phyloP scores from a whole-genome alignment of 2,797 vertebrate genomes.

The Lophius americanus region DNA sequence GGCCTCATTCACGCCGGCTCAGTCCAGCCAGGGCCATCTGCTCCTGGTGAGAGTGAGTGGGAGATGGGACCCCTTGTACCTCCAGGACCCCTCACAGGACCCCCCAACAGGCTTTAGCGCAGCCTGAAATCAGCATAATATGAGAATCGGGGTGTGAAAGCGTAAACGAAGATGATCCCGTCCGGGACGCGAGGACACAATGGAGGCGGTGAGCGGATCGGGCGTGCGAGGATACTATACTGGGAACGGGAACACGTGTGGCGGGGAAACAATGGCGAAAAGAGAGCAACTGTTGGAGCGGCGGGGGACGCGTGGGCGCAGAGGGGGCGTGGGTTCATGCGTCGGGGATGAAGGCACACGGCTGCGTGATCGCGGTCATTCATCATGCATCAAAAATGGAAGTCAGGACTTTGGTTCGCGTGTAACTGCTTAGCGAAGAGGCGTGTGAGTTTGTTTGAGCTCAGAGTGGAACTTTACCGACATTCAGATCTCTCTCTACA shows the following conservation, averaged over 20 bases:
- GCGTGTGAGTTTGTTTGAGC: slow-evolving; percentile 4
- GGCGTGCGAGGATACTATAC: slow-evolving; percentile 1
- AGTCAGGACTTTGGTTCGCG: slow-evolving; percentile 42
- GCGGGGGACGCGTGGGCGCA: slow-evolving; percentile 38
- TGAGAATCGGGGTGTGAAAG: slow-evolving; percentile 48
- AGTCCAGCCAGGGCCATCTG: slow-evolving; percentile 77
- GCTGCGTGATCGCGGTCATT: slow-evolving; percentile 46
- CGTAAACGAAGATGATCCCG: slow-evolving; percentile 57
- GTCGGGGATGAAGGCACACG: slow-evolving; percentile 52
- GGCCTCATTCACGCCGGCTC: slow-evolving; percentile 64
- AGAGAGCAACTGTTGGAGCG: slow-evolving; percentile 64
- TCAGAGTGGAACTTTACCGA: slow-evolving; percentile 13
- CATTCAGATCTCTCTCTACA: slow-evolving; percentile 9
- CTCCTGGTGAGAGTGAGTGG: slow-evolving; percentile 73
- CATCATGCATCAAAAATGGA: slow-evolving; percentile 48
- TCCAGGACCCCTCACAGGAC: slow-evolving; percentile 51
- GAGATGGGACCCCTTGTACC: slow-evolving; percentile 65
- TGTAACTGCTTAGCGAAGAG: slow-evolving; percentile 17
- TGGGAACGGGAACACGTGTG: slow-evolving; percentile 70
- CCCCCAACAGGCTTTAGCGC: background rate
- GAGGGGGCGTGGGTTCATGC: slow-evolving; percentile 41
- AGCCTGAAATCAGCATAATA: slow-evolving; percentile 49
- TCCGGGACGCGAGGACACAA: slow-evolving; percentile 20
- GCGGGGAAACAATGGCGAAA: slow-evolving; percentile 52
- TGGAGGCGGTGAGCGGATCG: slow-evolving; percentile 14